Conservation (phyloP, 1,140 invertebrate genomes). For the Aphelinus certus region DNA sequence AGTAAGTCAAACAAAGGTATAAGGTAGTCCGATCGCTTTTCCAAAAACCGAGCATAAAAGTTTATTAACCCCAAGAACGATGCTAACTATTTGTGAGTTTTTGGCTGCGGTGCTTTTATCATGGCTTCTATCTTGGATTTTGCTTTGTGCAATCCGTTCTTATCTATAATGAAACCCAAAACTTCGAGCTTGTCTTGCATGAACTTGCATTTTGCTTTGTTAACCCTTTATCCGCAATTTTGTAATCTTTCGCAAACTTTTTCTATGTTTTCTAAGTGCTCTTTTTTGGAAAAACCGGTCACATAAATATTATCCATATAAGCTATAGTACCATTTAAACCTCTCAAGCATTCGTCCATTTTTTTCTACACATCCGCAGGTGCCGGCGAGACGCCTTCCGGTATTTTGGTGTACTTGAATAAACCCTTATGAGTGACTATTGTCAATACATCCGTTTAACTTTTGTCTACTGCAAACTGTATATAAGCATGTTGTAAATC, state of each 20-base stretch:
- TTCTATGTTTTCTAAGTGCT: background rate
- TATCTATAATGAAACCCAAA: no score
- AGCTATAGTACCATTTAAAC: constrained; percentile 38
- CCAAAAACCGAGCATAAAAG: no score
- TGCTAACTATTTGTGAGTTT: no score
- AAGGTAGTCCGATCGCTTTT: background rate
- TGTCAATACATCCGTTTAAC: constrained; percentile 16
- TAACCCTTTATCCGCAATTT: constrained; percentile 25
- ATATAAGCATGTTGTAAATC: constrained; percentile 32
- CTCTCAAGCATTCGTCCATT: constrained; percentile 55
- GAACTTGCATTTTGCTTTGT: constrained; percentile 18
- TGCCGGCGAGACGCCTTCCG: constrained; percentile 29
- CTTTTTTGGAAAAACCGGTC: constrained; percentile 13
- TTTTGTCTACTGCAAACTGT: constrained; percentile 27
- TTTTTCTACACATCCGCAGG: constrained; percentile 60
- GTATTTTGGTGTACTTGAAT: no score
- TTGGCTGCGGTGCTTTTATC: no score
- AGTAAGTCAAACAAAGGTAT: no score
- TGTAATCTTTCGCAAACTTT: constrained; percentile 27
- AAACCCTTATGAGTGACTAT: constrained; percentile 10
- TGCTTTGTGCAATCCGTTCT: no score
- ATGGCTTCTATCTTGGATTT: no score
- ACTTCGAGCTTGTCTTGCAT: no score
- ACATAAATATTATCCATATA: background rate
- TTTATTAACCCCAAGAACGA: no score